These are phyloP conservation scores for Enteromius mattozi DNA, from an alignment of 2,797 vertebrate species.

Conservation along the genomic window DNA sequence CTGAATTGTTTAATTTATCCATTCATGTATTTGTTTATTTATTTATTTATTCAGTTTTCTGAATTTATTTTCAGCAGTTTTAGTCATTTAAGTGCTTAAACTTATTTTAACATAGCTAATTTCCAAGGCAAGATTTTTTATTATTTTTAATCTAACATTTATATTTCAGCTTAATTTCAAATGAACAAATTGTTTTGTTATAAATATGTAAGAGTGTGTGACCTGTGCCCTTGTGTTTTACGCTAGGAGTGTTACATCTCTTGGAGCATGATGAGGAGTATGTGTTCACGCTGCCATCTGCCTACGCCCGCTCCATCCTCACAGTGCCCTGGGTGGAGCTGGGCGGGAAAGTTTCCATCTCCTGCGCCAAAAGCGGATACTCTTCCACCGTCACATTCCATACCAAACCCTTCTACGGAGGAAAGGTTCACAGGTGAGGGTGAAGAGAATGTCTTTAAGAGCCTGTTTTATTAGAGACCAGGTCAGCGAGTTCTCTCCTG, in stretches of 20 bases:
- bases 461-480: background rate
- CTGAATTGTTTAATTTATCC: no score
- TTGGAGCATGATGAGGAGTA: conserved; percentile 86
- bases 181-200: background rate
- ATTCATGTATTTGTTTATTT: no score
- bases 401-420: conserved; percentile 89
- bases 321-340: conserved; percentile 90
- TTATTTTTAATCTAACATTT: background rate
- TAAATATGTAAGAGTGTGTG: background rate
- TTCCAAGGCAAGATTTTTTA: background rate
- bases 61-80: background rate
- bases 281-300: conserved; percentile 86
- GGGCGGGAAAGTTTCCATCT: conserved; percentile 86
- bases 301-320: conserved; percentile 88
- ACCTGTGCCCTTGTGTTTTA: background rate
- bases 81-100: background rate
- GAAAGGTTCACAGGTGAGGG: conserved; percentile 86
- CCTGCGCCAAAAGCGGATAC: conserved; percentile 84
- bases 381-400: conserved; percentile 85
- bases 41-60: background rate
- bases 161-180: background rate
- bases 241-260: conserved; percentile 68
- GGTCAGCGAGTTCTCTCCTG: background rate
- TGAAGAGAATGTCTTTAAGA: background rate
- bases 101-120: background rate